These are phyloP conservation scores for Agrilus biguttatus DNA, from an alignment of 2,888 invertebrate genomes.

Conservation along the genomic window DNA sequence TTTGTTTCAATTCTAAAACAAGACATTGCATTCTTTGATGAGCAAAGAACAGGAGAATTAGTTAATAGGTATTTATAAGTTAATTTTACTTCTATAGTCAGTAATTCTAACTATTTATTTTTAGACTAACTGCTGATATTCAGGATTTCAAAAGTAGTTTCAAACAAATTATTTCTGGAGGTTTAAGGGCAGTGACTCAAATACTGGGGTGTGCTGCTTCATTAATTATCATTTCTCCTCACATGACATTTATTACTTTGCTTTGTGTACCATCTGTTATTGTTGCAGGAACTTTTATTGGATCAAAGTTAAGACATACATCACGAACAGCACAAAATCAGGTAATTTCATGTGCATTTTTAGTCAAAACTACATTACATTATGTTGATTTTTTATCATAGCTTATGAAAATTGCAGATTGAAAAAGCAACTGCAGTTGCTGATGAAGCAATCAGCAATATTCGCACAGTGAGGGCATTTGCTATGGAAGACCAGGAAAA, in stretches of 20 bases:
- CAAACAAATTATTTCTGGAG: constrained; percentile 85
- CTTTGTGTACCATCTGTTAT: constrained; percentile 79
- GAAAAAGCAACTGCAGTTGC: constrained; percentile 79
- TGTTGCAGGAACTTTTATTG: constrained; percentile 69
- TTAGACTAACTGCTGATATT: constrained; percentile 76
- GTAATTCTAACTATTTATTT: constrained; percentile 15
- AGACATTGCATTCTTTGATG: constrained; percentile 84
- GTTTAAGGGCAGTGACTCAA: constrained; percentile 75
- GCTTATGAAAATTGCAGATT: constrained; percentile 35
- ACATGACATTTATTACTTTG: constrained; percentile 72
- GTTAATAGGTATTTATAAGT: constrained; percentile 57
- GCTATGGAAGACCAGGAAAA: constrained; percentile 81
- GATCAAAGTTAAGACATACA: constrained; percentile 57
- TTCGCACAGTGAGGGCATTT: constrained; percentile 86
- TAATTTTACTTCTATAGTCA: background rate
- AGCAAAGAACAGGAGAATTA: constrained; percentile 81
- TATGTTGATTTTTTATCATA: background rate
- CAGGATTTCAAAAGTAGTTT: constrained; percentile 97
- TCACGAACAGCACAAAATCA: constrained; percentile 74
- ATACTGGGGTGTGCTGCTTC: constrained; percentile 65
- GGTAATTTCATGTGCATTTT: constrained; percentile 33
- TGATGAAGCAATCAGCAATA: constrained; percentile 86
- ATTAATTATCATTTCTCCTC: constrained; percentile 76
- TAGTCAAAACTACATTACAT: background rate
- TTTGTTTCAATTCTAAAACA: constrained; percentile 74